Conservation (phyloP, 2,113 vertebrate species). For the Pollachius pollachius region DNA sequence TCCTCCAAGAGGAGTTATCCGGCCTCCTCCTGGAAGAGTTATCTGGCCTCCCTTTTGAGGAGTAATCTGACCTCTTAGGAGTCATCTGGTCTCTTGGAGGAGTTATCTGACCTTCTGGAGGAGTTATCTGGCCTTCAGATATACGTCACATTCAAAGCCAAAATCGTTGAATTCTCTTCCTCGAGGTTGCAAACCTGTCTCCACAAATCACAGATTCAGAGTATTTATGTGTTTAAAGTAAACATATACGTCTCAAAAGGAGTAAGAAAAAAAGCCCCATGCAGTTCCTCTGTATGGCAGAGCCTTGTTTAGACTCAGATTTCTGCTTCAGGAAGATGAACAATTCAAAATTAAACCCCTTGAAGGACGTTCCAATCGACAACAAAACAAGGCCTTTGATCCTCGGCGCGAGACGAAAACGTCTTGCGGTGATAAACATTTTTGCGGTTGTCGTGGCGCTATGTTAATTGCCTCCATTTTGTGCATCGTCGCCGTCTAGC, state of each 20-base stretch:
- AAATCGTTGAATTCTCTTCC: background rate
- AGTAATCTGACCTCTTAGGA: no score
- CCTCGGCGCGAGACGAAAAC: background rate
- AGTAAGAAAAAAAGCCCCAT: background rate
- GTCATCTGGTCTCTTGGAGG: no score
- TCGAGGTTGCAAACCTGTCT: no score
- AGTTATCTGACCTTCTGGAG: no score
- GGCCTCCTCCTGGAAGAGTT: slow-evolving; percentile 24
- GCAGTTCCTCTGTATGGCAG: background rate
- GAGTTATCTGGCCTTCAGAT: background rate
- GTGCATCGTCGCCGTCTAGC: background rate
- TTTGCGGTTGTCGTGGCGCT: slow-evolving; percentile 21
- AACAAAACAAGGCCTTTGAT: background rate
- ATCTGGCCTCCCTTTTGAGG: slow-evolving; percentile 7
- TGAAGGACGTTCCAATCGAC: no score
- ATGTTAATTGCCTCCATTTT: slow-evolving; percentile 25
- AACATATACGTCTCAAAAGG: background rate
- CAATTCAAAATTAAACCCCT: no score
- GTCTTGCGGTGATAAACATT: background rate
- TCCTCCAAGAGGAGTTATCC: background rate
- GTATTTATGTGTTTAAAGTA: no score
- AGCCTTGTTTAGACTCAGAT: background rate
- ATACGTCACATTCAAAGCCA: background rate
- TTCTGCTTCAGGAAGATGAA: background rate
- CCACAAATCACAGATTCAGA: no score